Evolutionary conservation across 2,797 vertebrate genomes (phyloP).

Genomic region (Lutra lutra): DNA sequence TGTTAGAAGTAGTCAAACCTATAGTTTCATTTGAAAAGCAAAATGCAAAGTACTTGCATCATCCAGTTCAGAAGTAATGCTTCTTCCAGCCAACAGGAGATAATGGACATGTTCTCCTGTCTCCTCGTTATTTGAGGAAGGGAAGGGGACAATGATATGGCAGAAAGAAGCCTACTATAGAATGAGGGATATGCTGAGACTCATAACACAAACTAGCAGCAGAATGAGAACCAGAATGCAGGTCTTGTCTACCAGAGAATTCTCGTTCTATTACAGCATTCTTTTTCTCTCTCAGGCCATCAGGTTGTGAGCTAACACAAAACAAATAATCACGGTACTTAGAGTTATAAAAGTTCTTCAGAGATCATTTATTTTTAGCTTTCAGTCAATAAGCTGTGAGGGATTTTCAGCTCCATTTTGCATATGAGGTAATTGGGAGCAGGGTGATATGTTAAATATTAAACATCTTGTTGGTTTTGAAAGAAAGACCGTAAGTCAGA

Average conservation of each 20-base stretch:
- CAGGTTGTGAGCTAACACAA: not conserved
- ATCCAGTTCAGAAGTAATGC: not conserved
- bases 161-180: not conserved
- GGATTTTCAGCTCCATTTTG: conserved; percentile 58
- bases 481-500: not conserved
- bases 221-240: not conserved
- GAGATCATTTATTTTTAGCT: conserved; percentile 51
- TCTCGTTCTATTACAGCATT: not conserved
- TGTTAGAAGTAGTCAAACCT: not conserved
- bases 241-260: not conserved
- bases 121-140: conserved; percentile 1
- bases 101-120: not conserved
- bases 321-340: conserved; percentile 37
- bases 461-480: conserved; percentile 45
- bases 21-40: not conserved
- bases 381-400: conserved; percentile 45
- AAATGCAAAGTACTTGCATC: not conserved
- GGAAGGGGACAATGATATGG: not conserved
- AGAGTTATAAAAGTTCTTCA: conserved; percentile 1
- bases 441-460: conserved; percentile 53
- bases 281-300: not conserved
- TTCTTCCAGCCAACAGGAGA: not conserved
- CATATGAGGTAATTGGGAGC: conserved; percentile 24
- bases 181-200: not conserved
- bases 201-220: not conserved